Evolutionary conservation across 2,888 invertebrate genomes (phyloP), one percentile per base, ranked within the genome.

Genomic region (Drosophila limbata): DNA sequence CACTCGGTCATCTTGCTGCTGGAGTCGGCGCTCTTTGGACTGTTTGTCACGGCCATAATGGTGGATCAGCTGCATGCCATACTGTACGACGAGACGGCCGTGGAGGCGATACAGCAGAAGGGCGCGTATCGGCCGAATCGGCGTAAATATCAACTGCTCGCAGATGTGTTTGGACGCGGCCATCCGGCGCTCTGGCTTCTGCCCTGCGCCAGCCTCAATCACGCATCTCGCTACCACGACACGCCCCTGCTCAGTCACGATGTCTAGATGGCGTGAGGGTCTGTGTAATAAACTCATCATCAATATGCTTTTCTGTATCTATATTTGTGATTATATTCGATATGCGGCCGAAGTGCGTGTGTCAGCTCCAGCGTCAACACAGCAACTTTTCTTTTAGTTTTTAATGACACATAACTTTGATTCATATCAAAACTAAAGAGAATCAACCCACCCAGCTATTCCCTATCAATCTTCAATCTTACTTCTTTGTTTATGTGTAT

Each of bases 1-100:
- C 97, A 98, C 92, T 96, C 96, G 79, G 95, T 97, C 52, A 95
- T 97, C 83, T 93, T 97, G 75, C 94, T 96, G 66, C 93, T 98
- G 92, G 97, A 97, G 92, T 95, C 96, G 66, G 94, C 96, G 8
- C 93, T 98, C 28, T 98, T 98, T 93, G 97, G 97, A 9, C 94
- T 98, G 90, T 98, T 98, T 92, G 97, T 97, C 15, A 94, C 96
- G 64, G 97, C 96, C 44, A 97, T 98, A 74, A 95, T 97, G 92
- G 95, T 96, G 79, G 97, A 97, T 93, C 96, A 97, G 93, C 93
- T 97, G 77, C 96, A 96, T 91, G 96, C 96, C 9, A 96, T 97
- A 84, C 94, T 97, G 73, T 95, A 95, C 64, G 97, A 97, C 89
- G 97, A 97, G 92, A 97, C 97, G 19, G 95, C 96, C 0, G 95